These are phyloP conservation scores for Podarcis lilfordi DNA, from an alignment of 2,797 vertebrate genomes.

Conservation along the genomic window DNA sequence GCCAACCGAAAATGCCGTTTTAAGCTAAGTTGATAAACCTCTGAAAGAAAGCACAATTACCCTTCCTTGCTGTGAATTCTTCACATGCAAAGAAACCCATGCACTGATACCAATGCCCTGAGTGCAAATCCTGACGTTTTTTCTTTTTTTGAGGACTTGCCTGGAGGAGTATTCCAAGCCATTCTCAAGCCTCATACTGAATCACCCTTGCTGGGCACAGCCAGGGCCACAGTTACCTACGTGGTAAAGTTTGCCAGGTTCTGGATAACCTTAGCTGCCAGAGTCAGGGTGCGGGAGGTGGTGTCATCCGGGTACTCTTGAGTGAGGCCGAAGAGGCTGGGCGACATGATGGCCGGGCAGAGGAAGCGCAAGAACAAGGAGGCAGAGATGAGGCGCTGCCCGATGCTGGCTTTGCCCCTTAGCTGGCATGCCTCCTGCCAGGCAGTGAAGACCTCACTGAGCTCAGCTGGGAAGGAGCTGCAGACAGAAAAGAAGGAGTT, in stretches of 20 bases:
- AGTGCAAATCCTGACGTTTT: too few relatives aligned
- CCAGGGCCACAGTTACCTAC: conserved; percentile 75
- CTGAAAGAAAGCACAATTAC: neutral
- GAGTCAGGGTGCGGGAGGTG: conserved; percentile 88
- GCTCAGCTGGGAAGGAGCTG: conserved; percentile 90
- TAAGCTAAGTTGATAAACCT: neutral
- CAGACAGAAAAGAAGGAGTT: fast-evolving
- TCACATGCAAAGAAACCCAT: neutral
- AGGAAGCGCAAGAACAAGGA: conserved; percentile 96
- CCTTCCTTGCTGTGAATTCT: neutral
- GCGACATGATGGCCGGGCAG: conserved; percentile 93
- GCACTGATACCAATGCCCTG: too few relatives aligned
- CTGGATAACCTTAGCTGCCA: conserved; percentile 96
- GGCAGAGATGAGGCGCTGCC: conserved; percentile 90
- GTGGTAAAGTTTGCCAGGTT: conserved; percentile 93
- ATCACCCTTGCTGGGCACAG: fast-evolving
- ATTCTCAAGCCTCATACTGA: too few relatives aligned
- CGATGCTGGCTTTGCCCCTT: conserved; percentile 81
- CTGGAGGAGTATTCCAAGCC: neutral
- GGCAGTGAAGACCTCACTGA: conserved; percentile 88
- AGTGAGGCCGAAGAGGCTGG: conserved; percentile 91
- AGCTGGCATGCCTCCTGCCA: conserved; percentile 87
- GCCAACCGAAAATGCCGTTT: neutral
- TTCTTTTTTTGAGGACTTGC: too few relatives aligned
- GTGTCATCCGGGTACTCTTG: conserved; percentile 88